Evolutionary conservation across 1,140 invertebrate species (phyloP).

Genomic region (Linepithema humile): DNA sequence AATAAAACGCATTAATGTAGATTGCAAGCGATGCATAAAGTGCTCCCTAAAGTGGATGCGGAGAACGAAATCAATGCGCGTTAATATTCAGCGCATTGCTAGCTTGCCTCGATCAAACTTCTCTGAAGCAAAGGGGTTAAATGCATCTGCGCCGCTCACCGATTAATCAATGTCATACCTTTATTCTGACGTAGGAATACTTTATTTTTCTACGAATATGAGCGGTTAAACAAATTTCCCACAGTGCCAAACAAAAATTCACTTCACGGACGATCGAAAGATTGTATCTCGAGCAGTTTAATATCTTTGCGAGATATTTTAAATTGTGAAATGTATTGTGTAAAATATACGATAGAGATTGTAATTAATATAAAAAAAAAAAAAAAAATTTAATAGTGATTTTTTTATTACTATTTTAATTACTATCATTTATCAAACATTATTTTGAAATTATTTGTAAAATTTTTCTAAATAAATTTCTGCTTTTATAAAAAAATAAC

Average conservation of each 20-base stretch:
- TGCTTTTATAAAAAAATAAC: not conserved
- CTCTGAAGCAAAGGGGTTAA: not conserved
- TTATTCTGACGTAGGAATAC: conserved; percentile 12
- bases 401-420: not conserved
- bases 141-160: not conserved
- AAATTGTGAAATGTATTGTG: not conserved
- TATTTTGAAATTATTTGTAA: not conserved
- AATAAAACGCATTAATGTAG: conserved; percentile 16
- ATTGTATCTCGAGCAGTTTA: not conserved
- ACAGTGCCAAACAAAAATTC: not conserved
- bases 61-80: not conserved
- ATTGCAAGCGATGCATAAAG: conserved; percentile 11
- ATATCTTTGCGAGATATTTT: not conserved
- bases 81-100: conserved; percentile 32
- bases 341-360: no score
- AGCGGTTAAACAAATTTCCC: not conserved
- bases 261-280: not conserved
- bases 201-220: not conserved
- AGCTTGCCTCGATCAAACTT: not conserved
- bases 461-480: not conserved
- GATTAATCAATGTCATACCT: conserved; percentile 39
- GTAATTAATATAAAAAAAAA: no score
- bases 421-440: not conserved
- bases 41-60: not conserved
- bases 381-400: no score